These are phyloP conservation scores for human (Homo sapiens) DNA, from an alignment of 2,113 vertebrate genomes.

Conservation along the genomic window GRCh38 chr15:98046001-98046500, in stretches of 20 bases:
- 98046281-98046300: neutral
- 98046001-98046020: neutral
- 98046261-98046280: neutral
- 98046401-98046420: neutral
- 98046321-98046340: neutral
- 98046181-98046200: neutral
- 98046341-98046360: neutral
- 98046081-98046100: neutral
- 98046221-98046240: neutral
- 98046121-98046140: neutral
- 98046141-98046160: neutral
- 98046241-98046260: neutral
- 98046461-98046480: neutral
- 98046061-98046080: neutral
- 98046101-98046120: neutral
- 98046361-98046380: neutral
- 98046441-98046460: neutral
- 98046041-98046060: neutral
- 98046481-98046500: neutral
- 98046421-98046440: neutral
- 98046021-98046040: neutral
- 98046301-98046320: neutral
- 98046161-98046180: neutral
- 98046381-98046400: neutral
- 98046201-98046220: neutral